phyloP scores from a whole-genome alignment of 2,113 vertebrate genomes.

The Rhabdornis inornatus region DNA sequence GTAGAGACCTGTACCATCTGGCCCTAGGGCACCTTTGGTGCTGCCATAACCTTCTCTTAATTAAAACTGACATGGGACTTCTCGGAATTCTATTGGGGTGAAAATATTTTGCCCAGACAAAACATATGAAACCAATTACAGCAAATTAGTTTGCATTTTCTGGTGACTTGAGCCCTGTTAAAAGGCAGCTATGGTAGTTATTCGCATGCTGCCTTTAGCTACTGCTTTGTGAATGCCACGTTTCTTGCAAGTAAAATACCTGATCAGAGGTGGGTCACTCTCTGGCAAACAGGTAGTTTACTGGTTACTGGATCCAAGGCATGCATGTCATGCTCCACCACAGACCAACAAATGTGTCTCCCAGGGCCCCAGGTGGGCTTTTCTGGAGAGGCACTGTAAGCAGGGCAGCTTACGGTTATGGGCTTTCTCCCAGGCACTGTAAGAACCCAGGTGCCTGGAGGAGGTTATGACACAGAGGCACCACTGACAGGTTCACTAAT shows the following conservation, averaged over 20 bases:
- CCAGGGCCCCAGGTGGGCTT: neutral
- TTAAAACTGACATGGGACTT: neutral
- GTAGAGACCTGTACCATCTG: neutral
- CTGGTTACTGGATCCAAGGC: neutral
- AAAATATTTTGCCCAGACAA: constrained; percentile 41
- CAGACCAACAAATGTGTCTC: neutral
- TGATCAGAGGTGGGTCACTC: neutral
- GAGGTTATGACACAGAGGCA: neutral
- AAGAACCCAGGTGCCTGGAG: neutral
- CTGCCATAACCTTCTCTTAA: neutral
- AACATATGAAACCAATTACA: constrained; percentile 62
- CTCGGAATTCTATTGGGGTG: neutral
- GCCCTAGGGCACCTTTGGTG: accelerated
- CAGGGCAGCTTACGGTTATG: accelerated
- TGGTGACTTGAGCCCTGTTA: neutral
- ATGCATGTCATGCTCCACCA: neutral
- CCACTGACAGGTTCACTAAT: neutral
- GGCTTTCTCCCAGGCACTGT: neutral
- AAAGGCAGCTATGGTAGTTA: neutral
- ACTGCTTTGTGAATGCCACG: neutral
- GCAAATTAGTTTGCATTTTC: constrained; percentile 20
- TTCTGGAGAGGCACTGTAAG: neutral
- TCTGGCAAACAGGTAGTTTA: neutral
- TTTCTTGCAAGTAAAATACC: neutral
- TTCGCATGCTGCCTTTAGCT: neutral